These are phyloP conservation scores for Hyppa rectilinea DNA, from an alignment of 2,888 invertebrate species.

Conservation along the genomic window DNA sequence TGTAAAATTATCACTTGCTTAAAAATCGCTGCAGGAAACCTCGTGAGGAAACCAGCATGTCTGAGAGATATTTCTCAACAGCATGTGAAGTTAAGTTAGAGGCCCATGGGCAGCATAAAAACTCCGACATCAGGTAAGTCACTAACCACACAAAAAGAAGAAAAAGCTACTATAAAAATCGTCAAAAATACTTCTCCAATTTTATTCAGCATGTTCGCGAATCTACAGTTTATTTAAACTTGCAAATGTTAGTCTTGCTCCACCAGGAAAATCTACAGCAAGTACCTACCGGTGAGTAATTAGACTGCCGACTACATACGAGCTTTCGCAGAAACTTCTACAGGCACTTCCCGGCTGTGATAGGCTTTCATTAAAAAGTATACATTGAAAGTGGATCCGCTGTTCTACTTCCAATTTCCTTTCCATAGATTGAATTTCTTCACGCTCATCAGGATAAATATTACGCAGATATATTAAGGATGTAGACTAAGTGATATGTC, in stretches of 20 bases:
- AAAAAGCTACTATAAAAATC: too few relatives aligned
- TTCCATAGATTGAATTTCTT: conserved; percentile 45
- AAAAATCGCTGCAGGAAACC: too few relatives aligned
- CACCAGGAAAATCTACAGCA: conserved; percentile 8
- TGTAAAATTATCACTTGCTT: too few relatives aligned
- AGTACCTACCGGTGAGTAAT: conserved; percentile 41
- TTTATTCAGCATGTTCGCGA: background rate
- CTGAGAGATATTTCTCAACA: too few relatives aligned
- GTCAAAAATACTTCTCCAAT: background rate
- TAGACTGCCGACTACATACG: conserved; percentile 48
- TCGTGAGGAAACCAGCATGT: too few relatives aligned
- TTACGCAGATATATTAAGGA: conserved; percentile 18
- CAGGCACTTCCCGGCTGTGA: conserved; percentile 43
- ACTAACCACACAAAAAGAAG: too few relatives aligned
- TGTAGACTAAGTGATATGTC: conserved; percentile 15
- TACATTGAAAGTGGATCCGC: conserved; percentile 42
- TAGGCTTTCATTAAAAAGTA: conserved; percentile 52
- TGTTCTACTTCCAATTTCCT: conserved; percentile 49
- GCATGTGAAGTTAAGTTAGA: too few relatives aligned
- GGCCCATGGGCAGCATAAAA: too few relatives aligned
- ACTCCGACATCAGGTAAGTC: too few relatives aligned
- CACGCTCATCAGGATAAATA: conserved; percentile 26
- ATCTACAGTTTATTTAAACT: conserved; percentile 6
- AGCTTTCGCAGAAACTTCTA: conserved; percentile 44
- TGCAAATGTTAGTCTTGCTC: conserved; percentile 28